Base-by-base conservation (phyloP, 1,140 invertebrate genomes). In the Gonioctena quinquepunctata region DNA sequence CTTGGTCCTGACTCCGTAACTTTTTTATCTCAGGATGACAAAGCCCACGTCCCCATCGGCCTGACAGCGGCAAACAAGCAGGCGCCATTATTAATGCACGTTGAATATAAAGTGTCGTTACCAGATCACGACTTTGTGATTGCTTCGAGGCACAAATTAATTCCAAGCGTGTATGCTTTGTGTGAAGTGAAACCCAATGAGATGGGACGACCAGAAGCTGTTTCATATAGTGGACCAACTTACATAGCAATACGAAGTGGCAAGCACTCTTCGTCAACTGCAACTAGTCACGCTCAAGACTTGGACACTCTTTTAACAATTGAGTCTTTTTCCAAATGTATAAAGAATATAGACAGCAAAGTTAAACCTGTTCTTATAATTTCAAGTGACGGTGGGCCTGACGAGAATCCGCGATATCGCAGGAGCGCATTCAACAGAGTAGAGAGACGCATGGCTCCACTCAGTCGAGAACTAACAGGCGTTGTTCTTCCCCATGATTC, bases 81-180 rank as follows among this genome's bases (percentile, higher is more conserved):
- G 69, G 72, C 74, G 63, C 78, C 74, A 66, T 56, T 81, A 48
- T 52, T 85, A 70, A 85, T 85, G 83, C 78, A 82, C 68, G 49
- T 85, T 42, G 81, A 86, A 69, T 84, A 85, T 73, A 73, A 73
- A 73, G 76, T 85, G 19, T 60, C 27, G 65, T 76, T 84, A 16
- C 81, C 66, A 25, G 79, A 82, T 71, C 81, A 84, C 72, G 83
- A 83, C 68, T 84, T 72, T 67, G 80, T 84, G 52, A 77, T 84
- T 60, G 83, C 81, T 59, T 50, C 66, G 6, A 42, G n/a, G n/a
- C 33, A 42, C n/a, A 42, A 42, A 42, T n/a, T 42, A 2, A 42
- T 83, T 72, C 56, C 61, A 18, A 11, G 5, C 26, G 63, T 65
- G 3, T 42, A 42, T 42, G 33, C 33, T 28, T n/a, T n/a, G n/a